Base-by-base conservation (phyloP, 2,888 invertebrate species). In the Serrognathus titanus region DNA sequence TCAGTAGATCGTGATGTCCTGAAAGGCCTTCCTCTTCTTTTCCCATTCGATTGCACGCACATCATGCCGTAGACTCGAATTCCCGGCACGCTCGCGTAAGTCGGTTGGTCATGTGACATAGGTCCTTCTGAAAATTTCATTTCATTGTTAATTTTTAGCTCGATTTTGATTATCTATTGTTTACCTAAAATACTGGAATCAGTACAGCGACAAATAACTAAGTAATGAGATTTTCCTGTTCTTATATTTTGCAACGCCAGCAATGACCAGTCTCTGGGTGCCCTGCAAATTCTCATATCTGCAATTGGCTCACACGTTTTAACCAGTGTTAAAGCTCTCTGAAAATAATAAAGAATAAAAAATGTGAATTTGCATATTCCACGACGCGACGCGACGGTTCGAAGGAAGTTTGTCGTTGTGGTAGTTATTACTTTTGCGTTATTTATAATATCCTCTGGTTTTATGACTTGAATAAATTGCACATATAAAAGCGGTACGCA, bases 21-120 rank as follows among this genome's bases (percentile, higher is more conserved):
- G 57, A 80, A 65, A 49, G 79, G 72, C 40, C 76, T 77, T 61
- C 79, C 73, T 63, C 81, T 71, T 58, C 68, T 66, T 51, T 69
- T 68, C 62, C 68, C 70, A 57, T 70, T 74, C 38, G 73, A 72
- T 65, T 81, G 80, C 0, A 92, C 90, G 73, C 94, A 94, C 87
- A 94, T 91, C 94, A 95, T 95, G 45, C 94, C 95, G 71, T 92
- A 95, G 0, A 95, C 94, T 63, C 94, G 83, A 62, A 95, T 94
- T 1, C 94, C 94, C 2, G 94, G 94, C 8, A 95, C 94, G 66
- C 94, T 92, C 2, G 94, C 95, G 73, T 95, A 95, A 0, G 93
- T 92, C 10, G 95, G 94, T 73, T 94, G 94, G 74, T 94, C 93
- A 75, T 95, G 95, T 8, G 92, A 92, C 87, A 94, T 92, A 51